These are phyloP conservation scores for Subanguina moxae DNA, from an alignment of 1,140 invertebrate genomes.

Conservation along the genomic window DNA sequence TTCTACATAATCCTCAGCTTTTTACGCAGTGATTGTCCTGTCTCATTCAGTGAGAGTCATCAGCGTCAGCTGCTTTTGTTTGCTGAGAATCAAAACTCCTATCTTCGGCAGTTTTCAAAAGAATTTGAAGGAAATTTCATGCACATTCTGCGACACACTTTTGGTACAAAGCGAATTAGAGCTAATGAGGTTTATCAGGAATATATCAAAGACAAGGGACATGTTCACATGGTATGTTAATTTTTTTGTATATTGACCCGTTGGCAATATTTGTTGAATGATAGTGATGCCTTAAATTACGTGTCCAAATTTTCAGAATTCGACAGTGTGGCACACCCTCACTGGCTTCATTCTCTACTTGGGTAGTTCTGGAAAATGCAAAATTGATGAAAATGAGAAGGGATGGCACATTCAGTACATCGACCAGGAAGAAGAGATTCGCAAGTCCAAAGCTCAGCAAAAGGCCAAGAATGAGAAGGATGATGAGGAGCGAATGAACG, in stretches of 20 bases:
- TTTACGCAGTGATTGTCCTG: too few relatives aligned
- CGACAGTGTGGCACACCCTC: slow-evolving; percentile 89
- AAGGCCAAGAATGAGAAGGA: slow-evolving; percentile 54
- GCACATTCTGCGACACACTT: slow-evolving; percentile 70
- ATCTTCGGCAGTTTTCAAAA: slow-evolving; percentile 76
- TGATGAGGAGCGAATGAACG: slow-evolving; percentile 54
- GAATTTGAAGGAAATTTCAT: slow-evolving; percentile 56
- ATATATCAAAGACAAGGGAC: slow-evolving; percentile 82
- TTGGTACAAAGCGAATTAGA: slow-evolving; percentile 79
- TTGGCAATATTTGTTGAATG: background rate
- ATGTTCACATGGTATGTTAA: slow-evolving; percentile 78
- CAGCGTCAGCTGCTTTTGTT: slow-evolving; percentile 91
- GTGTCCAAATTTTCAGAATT: slow-evolving; percentile 62
- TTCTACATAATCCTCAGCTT: too few relatives aligned
- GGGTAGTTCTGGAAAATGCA: slow-evolving; percentile 75
- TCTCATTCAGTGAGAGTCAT: slow-evolving; percentile 88
- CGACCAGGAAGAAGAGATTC: slow-evolving; percentile 71
- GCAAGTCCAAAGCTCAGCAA: slow-evolving; percentile 48
- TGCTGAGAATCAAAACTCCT: slow-evolving; percentile 85
- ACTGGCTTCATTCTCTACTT: slow-evolving; percentile 93
- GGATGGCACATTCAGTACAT: slow-evolving; percentile 90
- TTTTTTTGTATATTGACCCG: too few relatives aligned
- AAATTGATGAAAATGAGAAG: slow-evolving; percentile 96
- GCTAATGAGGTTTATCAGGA: slow-evolving; percentile 98
- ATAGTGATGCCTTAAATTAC: background rate